These are phyloP conservation scores for Rhynchotus rufescens DNA, from an alignment of 2,797 vertebrate genomes.

Conservation along the genomic window DNA sequence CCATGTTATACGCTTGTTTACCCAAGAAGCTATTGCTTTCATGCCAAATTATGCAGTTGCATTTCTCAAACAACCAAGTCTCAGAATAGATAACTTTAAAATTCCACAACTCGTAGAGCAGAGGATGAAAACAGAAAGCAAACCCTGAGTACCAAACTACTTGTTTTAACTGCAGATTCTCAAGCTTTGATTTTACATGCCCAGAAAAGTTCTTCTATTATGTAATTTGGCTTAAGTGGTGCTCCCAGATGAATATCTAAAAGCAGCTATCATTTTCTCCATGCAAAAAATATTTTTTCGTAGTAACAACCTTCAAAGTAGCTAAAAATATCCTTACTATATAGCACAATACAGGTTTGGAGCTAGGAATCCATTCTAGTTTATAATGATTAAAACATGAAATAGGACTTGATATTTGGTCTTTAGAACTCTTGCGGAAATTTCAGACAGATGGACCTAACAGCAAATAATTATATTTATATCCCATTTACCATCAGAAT, in stretches of 20 bases:
- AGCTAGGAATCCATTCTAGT: background rate
- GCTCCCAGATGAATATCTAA: constrained; percentile 33
- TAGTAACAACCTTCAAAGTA: constrained; percentile 36
- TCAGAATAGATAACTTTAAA: background rate
- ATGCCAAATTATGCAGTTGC: background rate
- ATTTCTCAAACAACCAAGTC: background rate
- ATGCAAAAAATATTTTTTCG: constrained; percentile 30
- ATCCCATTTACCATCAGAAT: background rate
- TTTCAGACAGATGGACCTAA: background rate
- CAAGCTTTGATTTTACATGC: constrained; percentile 14
- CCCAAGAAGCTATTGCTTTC: background rate
- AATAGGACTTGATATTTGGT: background rate
- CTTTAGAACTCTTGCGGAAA: background rate
- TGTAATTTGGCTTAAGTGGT: background rate
- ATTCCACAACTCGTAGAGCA: background rate
- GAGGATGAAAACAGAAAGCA: background rate
- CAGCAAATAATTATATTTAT: background rate
- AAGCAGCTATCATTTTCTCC: constrained; percentile 2
- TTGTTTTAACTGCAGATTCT: background rate
- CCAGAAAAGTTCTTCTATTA: background rate
- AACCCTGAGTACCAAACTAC: background rate
- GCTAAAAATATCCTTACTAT: constrained; percentile 2
- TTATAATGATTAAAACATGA: constrained; percentile 53
- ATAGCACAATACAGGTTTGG: constrained; percentile 34
- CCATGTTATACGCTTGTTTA: background rate